phyloP scores from a whole-genome alignment of 2,113 vertebrate species.

The Oceanodroma tethys region DNA sequence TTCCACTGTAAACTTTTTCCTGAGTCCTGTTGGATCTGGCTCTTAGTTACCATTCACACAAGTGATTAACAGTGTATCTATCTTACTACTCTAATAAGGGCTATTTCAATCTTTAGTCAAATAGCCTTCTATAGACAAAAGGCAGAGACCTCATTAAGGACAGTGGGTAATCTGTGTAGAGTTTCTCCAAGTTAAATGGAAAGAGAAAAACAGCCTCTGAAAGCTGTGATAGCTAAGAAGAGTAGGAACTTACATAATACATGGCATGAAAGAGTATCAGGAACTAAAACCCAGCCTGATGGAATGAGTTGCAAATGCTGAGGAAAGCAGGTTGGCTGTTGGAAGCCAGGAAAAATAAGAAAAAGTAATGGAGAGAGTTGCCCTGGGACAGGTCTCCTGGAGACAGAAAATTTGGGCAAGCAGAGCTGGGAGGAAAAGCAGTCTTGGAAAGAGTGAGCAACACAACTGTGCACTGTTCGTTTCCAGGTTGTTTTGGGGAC shows the following conservation, averaged over 20 bases:
- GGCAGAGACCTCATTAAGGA: background rate
- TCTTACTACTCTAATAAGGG: background rate
- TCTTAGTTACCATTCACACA: background rate
- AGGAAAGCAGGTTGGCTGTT: background rate
- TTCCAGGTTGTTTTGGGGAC: background rate
- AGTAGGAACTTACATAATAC: background rate
- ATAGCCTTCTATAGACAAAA: background rate
- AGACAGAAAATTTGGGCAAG: background rate
- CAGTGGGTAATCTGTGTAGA: background rate
- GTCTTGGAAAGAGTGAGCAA: background rate
- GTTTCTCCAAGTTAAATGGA: background rate
- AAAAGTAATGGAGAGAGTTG: background rate
- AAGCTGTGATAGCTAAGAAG: background rate
- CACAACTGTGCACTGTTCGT: background rate
- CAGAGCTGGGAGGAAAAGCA: background rate
- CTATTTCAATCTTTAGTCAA: background rate
- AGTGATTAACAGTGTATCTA: background rate
- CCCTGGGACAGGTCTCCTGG: background rate
- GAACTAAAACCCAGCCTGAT: background rate
- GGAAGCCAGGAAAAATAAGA: conserved; percentile 29
- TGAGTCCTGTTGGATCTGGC: background rate
- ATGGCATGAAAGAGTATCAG: background rate
- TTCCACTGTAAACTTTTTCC: background rate
- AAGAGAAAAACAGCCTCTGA: background rate
- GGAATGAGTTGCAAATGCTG: background rate